Base-by-base conservation (phyloP, 2,113 vertebrate genomes). In the Xenopus borealis region DNA sequence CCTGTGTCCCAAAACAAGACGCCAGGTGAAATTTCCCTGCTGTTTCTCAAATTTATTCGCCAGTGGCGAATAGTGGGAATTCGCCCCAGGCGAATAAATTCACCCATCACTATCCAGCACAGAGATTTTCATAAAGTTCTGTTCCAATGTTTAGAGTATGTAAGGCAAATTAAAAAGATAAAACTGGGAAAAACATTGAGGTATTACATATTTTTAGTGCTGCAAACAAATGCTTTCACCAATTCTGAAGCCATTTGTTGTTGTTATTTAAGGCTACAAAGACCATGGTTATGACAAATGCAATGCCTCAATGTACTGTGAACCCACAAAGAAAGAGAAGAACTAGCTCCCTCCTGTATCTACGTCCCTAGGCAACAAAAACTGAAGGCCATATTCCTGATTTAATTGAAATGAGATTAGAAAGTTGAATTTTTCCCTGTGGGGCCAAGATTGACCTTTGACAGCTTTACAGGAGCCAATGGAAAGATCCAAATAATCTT, bases 351-450 rank as follows among this genome's bases (percentile, higher is more conserved):
- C 86, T 89, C 69, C 59, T 83, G 88, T 84, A 86, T 78, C 72
- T 89, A 78, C 85, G 72, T 84, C 86, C 88, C 89, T 86, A 82
- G 89, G 90, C 87, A 89, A 90, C 90, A 91, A 89, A 80, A 83
- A 82, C 84, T 87, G 63, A 81, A 81, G 83, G 83, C 83, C 82
- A 85, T 69, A 79, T 85, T 88, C 88, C 87, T 86, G 85, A 87
- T 87, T 91, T 92, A 90, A 94, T 90, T 89, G 89, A 94, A 93
- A 91, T 71, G 83, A 84, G 89, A 90, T 87, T 92, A 90, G 82
- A 89, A 88, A 83, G 80, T 86, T 11, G 66, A 80, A 81, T 87
- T 89, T 88, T 86, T 81, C 80, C 81, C 81, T 2, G 64, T 79
- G 82, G 84, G 86, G 90, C 82, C 81, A 85, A 90, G 88, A 86